Evolutionary conservation across 2,797 vertebrate species (phyloP), one percentile per base, ranked within the genome.

Genomic region (Acomys russatus): DNA sequence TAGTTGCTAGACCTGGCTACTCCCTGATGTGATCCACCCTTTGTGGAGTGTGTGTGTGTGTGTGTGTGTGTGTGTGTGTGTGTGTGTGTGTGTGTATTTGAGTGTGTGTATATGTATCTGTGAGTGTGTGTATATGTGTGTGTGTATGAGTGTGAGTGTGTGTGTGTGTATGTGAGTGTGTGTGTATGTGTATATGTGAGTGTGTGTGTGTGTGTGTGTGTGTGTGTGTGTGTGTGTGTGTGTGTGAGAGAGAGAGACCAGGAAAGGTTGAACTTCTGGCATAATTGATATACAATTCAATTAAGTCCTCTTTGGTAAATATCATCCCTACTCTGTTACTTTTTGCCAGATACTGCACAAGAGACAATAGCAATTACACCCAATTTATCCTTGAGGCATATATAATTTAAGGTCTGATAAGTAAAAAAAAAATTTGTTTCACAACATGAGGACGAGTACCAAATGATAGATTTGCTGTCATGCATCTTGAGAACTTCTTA

Each of bases 21-120:
- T 97, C 94, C 96, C 95, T 96, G 28, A 35, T 83, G 74, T 73
- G 56, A 56, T 23, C 78, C 95, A 92, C 56, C 80, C 11, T 49
- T 2, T 74, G 71, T 33, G 12, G 30, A 0, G 66, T 33, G 30
- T 68, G 66, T 15, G 30, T 33, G 30, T 68, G 66, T 66, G 64
- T 28, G 28, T 30, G 64, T 64, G 63, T 7, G 6, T 64, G 63
- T 66, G 28, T 66, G 64, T 30, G 25, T 66, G 64, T 66, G 64
- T 30, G 28, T 66, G 64, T 66, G 25, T 30, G 64, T 33, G 66
- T n/a, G 44, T 44, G 44, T 44, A 44, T 44, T 44, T 44, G 44
- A 44, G 44, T 44, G 44, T 44, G 44, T 44, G 44, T 44, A 44
- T 44, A 44, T 44, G 44, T 44, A 44, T 44, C 44, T 44, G 44